Evolutionary conservation across 2,113 vertebrate species (phyloP), one percentile per base, ranked within the genome.

Genomic region (Madoqua kirkii): DNA sequence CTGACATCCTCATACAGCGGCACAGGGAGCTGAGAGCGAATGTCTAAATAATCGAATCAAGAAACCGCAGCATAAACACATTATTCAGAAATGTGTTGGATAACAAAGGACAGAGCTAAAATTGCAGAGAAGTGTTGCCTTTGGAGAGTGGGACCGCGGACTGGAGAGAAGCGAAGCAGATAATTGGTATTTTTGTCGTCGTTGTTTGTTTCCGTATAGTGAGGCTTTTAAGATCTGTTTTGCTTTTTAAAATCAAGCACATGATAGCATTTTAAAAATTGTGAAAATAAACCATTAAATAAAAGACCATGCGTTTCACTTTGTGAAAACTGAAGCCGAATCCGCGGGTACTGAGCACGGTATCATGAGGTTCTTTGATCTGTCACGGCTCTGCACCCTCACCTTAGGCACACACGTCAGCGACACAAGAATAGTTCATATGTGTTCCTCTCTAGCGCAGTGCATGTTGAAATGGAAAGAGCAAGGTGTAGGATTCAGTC

Each of bases 371-470:
- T 29, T n/a, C 27, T 74, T 55, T 36, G 17, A 25, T 57, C 3
- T 50, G 2, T 29, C 15, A 15, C 3, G 21, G 14, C 19, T 60
- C 87, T 83, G 52, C n/a, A 31, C 2, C n/a, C 25, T 85, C 7
- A 15, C 1, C 55, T n/a, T 81, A 45, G 36, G 54, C 36, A 48
- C 40, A 40, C 9, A 3, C 29, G 16, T 45, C 29, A 87, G 43
- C 15, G 48, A 71, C 23, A 14, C 2, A 7, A 5, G 21, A 29
- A 5, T 14, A 17, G 17, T 6, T 48, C 5, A 48, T 8, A n/a
- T 19, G 14, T 23, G 4, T 3, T 3, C 0, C 15, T 12, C 16
- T n/a, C 45, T 3, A 8, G 2, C 2, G 40, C 21, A 2, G 10
- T 6, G 3, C 16, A 13, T n/a, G 7, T 36, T 50, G n/a, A 79